phyloP scores from a whole-genome alignment of 2,113 vertebrate genomes.

The Platichthys stellatus region DNA sequence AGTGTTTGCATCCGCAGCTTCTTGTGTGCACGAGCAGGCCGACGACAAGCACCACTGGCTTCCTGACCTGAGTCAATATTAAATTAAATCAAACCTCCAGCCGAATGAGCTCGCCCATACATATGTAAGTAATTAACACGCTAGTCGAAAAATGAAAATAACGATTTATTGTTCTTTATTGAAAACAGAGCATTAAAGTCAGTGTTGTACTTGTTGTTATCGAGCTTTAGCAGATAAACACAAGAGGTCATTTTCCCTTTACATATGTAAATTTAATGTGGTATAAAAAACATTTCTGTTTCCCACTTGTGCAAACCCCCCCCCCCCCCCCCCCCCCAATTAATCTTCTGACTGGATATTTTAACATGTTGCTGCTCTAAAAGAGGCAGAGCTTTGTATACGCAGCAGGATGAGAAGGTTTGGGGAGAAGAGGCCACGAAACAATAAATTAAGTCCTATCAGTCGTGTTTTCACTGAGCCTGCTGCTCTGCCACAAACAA shows the following conservation, averaged over 20 bases:
- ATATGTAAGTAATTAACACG: not conserved
- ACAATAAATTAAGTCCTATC: constrained; percentile 62
- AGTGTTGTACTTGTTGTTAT: too few relatives aligned
- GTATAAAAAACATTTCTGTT: not conserved
- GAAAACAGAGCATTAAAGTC: not conserved
- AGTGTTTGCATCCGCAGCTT: constrained; percentile 34
- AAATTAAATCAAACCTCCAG: constrained; percentile 14
- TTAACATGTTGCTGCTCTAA: constrained; percentile 35
- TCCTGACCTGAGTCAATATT: constrained; percentile 21
- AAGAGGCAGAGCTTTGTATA: constrained; percentile 6
- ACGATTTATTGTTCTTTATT: not conserved
- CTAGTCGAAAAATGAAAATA: not conserved
- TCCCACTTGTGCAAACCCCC: not conserved
- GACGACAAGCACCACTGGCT: constrained; percentile 42
- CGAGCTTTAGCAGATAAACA: not conserved
- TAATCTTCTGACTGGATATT: constrained; percentile 36
- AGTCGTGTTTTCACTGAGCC: constrained; percentile 50
- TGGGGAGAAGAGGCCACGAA: constrained; percentile 25
- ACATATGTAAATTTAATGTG: not conserved
- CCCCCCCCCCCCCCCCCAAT: constrained; percentile 1
- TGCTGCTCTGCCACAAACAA: constrained; percentile 54
- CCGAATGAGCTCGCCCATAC: not conserved
- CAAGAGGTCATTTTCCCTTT: too few relatives aligned
- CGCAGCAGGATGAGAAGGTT: constrained; percentile 33
- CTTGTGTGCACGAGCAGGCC: constrained; percentile 31